Evolutionary conservation across 2,888 invertebrate genomes (phyloP).

Genomic region (Spatulosminthurus flaviceps): DNA sequence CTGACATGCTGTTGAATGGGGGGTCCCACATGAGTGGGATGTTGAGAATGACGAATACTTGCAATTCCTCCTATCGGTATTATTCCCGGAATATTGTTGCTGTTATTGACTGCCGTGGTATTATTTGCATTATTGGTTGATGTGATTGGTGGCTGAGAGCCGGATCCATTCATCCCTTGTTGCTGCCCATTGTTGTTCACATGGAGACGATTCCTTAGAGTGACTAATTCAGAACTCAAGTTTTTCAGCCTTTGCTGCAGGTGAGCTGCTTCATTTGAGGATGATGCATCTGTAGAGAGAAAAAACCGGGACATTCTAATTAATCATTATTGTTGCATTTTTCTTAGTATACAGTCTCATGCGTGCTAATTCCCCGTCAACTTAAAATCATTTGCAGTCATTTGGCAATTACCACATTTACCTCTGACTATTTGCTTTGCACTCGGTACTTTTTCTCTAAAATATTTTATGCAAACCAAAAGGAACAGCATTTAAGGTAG

Average conservation of each 20-base stretch:
- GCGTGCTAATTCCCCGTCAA: too few species aligned
- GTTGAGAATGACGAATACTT: conserved; percentile 33
- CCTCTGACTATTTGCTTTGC: too few species aligned
- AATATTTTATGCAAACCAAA: too few species aligned
- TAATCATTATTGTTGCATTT: too few species aligned
- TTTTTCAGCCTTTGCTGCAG: conserved; percentile 89
- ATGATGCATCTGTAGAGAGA: conserved; percentile 82
- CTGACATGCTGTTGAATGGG: conserved; percentile 25
- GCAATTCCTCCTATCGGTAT: background rate
- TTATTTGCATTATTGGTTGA: background rate
- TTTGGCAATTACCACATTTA: too few species aligned
- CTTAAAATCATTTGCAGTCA: too few species aligned
- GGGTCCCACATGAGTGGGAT: conserved; percentile 16
- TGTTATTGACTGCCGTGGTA: background rate
- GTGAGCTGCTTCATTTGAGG: conserved; percentile 93
- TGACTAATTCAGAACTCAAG: conserved; percentile 90
- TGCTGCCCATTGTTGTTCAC: conserved; percentile 69
- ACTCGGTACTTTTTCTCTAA: too few species aligned
- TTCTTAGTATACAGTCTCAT: too few species aligned
- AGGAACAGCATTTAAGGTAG: too few species aligned
- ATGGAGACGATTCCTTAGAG: conserved; percentile 87
- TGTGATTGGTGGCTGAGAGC: conserved; percentile 53
- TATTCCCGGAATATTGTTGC: conserved; percentile 9
- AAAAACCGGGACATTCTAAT: background rate
- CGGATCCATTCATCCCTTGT: conserved; percentile 48